phyloP scores from a whole-genome alignment of 2,113 vertebrate genomes.

The Cephalopholis sonnerati region DNA sequence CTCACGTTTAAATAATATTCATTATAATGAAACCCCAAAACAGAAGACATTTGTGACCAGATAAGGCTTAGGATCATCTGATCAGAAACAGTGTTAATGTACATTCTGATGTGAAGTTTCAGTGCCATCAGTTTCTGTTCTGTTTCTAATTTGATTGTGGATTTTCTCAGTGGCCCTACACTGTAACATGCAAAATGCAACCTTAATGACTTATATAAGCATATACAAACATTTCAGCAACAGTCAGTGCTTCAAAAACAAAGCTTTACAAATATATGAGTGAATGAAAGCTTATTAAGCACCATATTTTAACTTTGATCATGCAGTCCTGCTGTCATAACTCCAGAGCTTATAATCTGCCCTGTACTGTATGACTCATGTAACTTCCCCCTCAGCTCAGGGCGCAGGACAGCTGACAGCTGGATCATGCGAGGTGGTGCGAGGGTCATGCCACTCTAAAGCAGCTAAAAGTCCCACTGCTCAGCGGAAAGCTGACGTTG shows the following conservation, averaged over 20 bases:
- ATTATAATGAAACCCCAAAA: not conserved
- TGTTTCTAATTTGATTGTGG: not conserved
- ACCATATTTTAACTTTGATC: not conserved
- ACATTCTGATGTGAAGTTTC: not conserved
- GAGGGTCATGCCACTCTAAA: slow-evolving; percentile 23
- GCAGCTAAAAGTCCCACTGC: slow-evolving; percentile 19
- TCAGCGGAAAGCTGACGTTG: slow-evolving; percentile 32
- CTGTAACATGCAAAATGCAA: not conserved
- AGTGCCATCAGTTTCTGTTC: not conserved
- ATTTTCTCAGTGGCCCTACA: not conserved
- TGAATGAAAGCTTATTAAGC: not conserved
- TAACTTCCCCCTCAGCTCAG: slow-evolving; percentile 16
- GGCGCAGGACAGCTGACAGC: slow-evolving; percentile 42
- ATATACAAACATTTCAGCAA: not conserved
- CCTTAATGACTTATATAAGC: not conserved
- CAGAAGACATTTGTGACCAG: not conserved
- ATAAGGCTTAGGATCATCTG: not conserved
- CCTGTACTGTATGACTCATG: slow-evolving; percentile 24
- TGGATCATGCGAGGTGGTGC: slow-evolving; percentile 40
- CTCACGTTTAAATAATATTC: not conserved
- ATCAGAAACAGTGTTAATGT: not conserved
- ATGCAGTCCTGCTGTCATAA: not conserved
- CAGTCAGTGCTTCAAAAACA: not conserved
- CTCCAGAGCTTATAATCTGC: slow-evolving; percentile 1
- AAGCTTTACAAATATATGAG: not conserved